Base-by-base conservation (phyloP, 2,113 vertebrate genomes). In the Nematolebias whitei region DNA sequence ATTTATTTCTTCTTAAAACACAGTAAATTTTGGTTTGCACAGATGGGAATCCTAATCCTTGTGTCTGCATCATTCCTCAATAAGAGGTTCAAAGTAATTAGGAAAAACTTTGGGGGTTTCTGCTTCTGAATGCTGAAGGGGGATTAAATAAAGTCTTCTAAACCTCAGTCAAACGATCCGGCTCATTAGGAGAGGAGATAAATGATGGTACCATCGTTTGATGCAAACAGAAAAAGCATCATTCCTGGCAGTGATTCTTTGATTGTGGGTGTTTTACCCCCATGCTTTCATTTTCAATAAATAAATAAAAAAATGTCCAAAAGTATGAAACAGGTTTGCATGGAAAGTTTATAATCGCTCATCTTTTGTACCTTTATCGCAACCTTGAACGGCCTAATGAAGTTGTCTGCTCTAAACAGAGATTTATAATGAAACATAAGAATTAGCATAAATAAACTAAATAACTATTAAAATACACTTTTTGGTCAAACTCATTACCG, bases 281-380 rank as follows among this genome's bases (percentile, higher is more conserved):
- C 43, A 63, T 57, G 68, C 59, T 81, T 85, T 85, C 75, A 26
- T 67, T 79, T 84, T 84, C 80, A 78, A 82, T 63, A 65, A 81
- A 75, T 84, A 61, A 53, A 29, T 4, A 35, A 83, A 85, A 76
- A 70, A 80, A 63, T 43, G 24, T 85, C 64, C 74, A 63, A 53
- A 55, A 45, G 32, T 43, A 76, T 66, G 35, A 68, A 87, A 77
- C 79, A 83, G 77, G 72, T 82, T 77, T 73, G 52, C 47, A 57
- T 68, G 68, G 67, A 82, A 86, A 74, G 78, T 68, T 85, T 60
- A 74, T 38, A 70, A 52, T 51, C 52, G 57, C 44, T 68, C 59
- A 58, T 57, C 63, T 67, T 75, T 71, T 81, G 69, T 66, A 60
- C 67, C 10, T 0, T 23, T 71, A 67, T 56, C 65, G 74, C 68